Evolutionary conservation across 2,113 vertebrate genomes (phyloP), one percentile per base, ranked within the genome.

Genomic region (Ptychochromis oligacanthus): DNA sequence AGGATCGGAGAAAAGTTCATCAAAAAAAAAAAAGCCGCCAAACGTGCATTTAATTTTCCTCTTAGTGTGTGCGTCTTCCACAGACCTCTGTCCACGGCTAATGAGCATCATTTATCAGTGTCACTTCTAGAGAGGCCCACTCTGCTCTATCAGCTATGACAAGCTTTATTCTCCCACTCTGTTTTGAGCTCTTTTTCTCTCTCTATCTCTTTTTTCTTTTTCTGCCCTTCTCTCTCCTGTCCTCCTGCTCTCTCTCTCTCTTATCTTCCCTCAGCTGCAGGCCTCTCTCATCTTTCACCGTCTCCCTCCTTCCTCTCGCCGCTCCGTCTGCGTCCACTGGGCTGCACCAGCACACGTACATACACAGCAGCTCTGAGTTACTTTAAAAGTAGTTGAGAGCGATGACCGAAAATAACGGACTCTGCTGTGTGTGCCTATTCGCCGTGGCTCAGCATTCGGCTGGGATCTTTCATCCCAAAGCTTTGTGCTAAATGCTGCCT

Each of bases 71-170:
- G 65, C 24, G 34, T 75, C 36, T 75, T 76, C 28, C 56, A 75
- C 74, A 75, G 62, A 46, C 60, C 74, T 70, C 54, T 22, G 74
- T 20, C 67, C 61, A 15, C 28, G 49, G 49, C 75, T 59, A 70
- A 87, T 64, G 79, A 88, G 64, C 64, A 38, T 81, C 85, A 75
- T 92, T 85, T 76, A 84, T 90, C 79, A 81, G 79, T 58, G 84
- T 88, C 88, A 60, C 65, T 24, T 74, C 38, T 7, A 22, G 46
- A 79, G 40, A 81, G 65, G 62, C 34, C 2, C 5, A 12, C 36
- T 77, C 72, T 57, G 84, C 85, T 91, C 79, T 15, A 24, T 83
- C 87, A 43, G 3, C 83, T 84, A 15, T 81, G 84, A 76, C 86
- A 64, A 59, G 20, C 64, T 81, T 82, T 79, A 74, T 56, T 84